Conservation (phyloP, 2,888 invertebrate species). For the Strigamia maritima region DNA sequence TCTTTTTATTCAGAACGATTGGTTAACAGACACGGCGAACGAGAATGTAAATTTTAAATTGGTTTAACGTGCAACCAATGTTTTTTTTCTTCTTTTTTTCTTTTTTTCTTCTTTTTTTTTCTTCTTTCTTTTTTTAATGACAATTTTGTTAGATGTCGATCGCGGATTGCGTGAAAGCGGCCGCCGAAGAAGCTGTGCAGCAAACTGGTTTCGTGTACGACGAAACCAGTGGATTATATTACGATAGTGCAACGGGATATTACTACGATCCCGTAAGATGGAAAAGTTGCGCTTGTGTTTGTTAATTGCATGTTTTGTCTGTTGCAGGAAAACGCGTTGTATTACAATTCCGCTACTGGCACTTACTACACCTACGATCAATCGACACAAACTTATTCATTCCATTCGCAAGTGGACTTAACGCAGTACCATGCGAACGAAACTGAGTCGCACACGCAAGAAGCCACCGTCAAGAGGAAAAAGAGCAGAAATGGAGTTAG, state of each 20-base stretch:
- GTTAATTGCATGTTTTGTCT: too few species aligned
- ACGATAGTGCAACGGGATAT: conserved; percentile 82
- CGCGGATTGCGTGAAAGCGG: conserved; percentile 44
- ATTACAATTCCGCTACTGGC: conserved; percentile 81
- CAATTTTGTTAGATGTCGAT: conserved; percentile 40
- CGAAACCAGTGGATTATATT: conserved; percentile 80
- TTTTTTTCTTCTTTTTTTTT: neutral
- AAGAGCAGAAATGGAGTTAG: neutral
- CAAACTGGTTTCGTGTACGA: conserved; percentile 69
- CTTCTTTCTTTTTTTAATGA: neutral
- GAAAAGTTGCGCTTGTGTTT: too few species aligned
- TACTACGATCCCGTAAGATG: conserved; percentile 83
- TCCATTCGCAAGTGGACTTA: conserved; percentile 66
- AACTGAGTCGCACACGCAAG: neutral
- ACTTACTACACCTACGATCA: conserved; percentile 80
- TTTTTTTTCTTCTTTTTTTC: neutral
- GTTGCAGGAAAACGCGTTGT: conserved; percentile 74
- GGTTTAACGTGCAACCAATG: neutral
- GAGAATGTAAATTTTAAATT: conserved; percentile 3
- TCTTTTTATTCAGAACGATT: neutral
- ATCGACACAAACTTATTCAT: conserved; percentile 69
- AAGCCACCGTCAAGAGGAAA: neutral
- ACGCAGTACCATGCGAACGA: conserved; percentile 9
- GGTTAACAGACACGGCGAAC: neutral
- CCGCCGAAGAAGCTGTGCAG: conserved; percentile 42